phyloP scores from a whole-genome alignment of 2,888 invertebrate genomes.

The Rhingia rostrata region DNA sequence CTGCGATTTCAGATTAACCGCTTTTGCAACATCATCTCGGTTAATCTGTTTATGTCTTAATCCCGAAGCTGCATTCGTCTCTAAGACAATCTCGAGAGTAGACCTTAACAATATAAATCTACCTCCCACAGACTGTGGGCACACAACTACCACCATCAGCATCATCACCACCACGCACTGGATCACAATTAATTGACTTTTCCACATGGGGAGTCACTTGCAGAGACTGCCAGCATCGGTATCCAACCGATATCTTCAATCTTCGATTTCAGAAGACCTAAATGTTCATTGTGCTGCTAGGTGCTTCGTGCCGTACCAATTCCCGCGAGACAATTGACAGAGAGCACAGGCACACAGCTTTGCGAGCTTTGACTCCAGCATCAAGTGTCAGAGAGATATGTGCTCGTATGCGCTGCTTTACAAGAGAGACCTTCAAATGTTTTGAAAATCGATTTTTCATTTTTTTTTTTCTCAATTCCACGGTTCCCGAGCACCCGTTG shows the following conservation, averaged over 20 bases:
- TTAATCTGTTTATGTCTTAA: neutral
- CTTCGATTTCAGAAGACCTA: conserved; percentile 67
- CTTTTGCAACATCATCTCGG: neutral
- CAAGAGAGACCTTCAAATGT: conserved; percentile 67
- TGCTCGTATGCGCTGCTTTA: conserved; percentile 9
- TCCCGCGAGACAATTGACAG: conserved; percentile 61
- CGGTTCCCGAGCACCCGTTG: neutral
- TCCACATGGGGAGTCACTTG: conserved; percentile 14
- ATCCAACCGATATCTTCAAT: conserved; percentile 48
- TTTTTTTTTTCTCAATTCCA: neutral
- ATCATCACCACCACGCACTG: conserved; percentile 31
- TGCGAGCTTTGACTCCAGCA: conserved; percentile 19
- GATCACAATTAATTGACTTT: conserved; percentile 53
- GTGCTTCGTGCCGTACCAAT: conserved; percentile 53
- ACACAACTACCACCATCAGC: conserved; percentile 9
- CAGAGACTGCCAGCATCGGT: conserved; percentile 3
- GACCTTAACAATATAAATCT: conserved; percentile 6
- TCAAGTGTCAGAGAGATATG: conserved; percentile 60
- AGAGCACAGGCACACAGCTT: conserved; percentile 2
- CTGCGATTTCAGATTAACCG: neutral
- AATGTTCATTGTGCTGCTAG: conserved; percentile 59
- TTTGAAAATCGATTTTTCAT: conserved; percentile 68
- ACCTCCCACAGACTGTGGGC: conserved; percentile 11
- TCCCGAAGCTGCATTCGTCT: neutral
- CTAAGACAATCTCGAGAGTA: neutral